A percentile compares a stretch with the other conserved stretches of the same genome.
phyloP scores from a whole-genome alignment of 30 jellyfish, hydroid and myxozoan species.

The Hydractinia echinata region DNA sequence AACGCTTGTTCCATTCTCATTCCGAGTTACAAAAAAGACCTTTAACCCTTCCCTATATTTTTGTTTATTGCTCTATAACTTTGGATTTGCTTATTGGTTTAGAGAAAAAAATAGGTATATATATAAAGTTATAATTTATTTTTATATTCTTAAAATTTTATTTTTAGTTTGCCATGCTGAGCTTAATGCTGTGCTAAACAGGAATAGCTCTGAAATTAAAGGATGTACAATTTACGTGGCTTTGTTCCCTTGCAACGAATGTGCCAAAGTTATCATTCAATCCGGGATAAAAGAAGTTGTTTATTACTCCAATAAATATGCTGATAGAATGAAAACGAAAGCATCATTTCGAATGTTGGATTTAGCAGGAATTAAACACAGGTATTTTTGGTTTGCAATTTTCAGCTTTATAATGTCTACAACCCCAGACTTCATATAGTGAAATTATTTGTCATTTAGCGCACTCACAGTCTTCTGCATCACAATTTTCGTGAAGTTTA shows the following conservation, averaged over 20 bases:
- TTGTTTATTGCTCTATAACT: no score
- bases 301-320: constrained; percentile 77
- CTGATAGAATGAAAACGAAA: constrained; percentile 70
- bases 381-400: constrained; percentile 34
- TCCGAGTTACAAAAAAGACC: no score
- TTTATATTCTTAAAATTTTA: background rate
- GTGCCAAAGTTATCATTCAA: constrained; percentile 90
- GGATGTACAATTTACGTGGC: constrained; percentile 90
- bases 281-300: constrained; percentile 93
- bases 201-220: constrained; percentile 83
- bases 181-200: constrained; percentile 89
- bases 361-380: constrained; percentile 63
- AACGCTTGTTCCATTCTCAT: no score
- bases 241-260: constrained; percentile 97
- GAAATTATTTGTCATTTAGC: no score
- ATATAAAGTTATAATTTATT: background rate
- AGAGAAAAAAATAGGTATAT: no score
- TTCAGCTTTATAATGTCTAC: no score
- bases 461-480: no score
- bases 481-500: no score
- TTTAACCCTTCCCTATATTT: no score
- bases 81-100: no score
- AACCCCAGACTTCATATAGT: no score
- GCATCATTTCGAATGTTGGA: constrained; percentile 89
- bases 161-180: constrained; percentile 97